These are phyloP conservation scores for Cuniculus paca DNA, from an alignment of 2,797 vertebrate species.

Conservation along the genomic window DNA sequence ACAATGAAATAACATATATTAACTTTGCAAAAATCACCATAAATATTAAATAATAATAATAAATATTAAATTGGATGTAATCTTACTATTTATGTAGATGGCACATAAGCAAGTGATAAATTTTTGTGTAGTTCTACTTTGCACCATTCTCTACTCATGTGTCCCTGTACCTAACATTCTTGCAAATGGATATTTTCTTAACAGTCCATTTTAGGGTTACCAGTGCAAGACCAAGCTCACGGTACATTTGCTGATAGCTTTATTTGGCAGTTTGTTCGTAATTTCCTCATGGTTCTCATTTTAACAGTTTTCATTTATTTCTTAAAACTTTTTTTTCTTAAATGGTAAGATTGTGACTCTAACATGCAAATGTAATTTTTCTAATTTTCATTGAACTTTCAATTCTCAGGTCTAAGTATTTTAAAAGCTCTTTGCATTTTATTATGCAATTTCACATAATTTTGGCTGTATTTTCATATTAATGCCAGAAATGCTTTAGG, in stretches of 20 bases:
- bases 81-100: neutral
- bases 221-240: neutral
- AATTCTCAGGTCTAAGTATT: neutral
- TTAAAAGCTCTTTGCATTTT: neutral
- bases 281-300: neutral
- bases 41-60: neutral
- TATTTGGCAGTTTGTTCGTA: neutral
- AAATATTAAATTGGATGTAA: neutral
- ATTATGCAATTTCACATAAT: neutral
- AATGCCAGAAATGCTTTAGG: neutral
- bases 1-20: constrained; percentile 23
- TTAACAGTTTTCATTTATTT: neutral
- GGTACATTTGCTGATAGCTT: neutral
- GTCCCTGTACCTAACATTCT: neutral
- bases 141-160: neutral
- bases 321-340: neutral
- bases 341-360: neutral
- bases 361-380: neutral
- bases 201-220: neutral
- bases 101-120: neutral
- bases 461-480: neutral
- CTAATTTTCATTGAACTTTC: neutral
- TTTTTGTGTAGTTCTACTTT: neutral
- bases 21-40: neutral
- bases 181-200: neutral